Percentiles rank a stretch among this genome's conserved stretches.
Conservation (phyloP, 2,113 vertebrate genomes). For the Oreochromis spilurus region DNA sequence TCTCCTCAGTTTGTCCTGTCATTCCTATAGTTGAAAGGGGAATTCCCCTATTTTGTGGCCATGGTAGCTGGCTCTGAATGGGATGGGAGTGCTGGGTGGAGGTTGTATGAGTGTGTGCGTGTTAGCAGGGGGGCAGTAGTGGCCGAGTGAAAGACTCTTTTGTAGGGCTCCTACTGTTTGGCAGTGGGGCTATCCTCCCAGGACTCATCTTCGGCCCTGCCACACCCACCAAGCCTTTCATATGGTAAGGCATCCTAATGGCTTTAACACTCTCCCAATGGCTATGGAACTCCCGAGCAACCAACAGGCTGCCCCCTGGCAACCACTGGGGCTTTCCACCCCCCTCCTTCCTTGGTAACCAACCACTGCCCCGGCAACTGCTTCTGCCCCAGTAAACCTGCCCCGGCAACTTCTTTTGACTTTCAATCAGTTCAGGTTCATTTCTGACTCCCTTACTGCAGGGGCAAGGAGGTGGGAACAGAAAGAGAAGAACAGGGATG, state of each 20-base stretch:
- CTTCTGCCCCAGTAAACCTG: constrained; percentile 69
- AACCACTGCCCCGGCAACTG: constrained; percentile 64
- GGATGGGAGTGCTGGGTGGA: constrained; percentile 16
- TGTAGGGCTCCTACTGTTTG: constrained; percentile 79
- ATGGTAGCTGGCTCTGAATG: constrained; percentile 49
- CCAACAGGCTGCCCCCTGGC: constrained; percentile 25
- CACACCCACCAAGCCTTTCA: constrained; percentile 79
- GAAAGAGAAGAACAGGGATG: constrained; percentile 22
- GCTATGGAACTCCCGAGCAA: constrained; percentile 40
- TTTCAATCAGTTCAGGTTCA: constrained; percentile 71
- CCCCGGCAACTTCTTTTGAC: constrained; percentile 71
- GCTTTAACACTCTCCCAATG: constrained; percentile 70
- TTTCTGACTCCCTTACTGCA: constrained; percentile 47
- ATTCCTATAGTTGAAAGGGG: constrained; percentile 61
- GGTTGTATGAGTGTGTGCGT: neutral
- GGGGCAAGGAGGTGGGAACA: constrained; percentile 14
- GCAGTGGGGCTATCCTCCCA: constrained; percentile 77
- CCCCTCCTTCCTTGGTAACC: constrained; percentile 33
- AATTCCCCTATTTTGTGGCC: constrained; percentile 48
- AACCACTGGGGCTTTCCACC: constrained; percentile 7
- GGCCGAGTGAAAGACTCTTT: constrained; percentile 73
- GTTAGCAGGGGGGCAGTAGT: constrained; percentile 21
- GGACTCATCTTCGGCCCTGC: constrained; percentile 74
- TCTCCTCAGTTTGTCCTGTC: constrained; percentile 69
- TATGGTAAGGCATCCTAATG: constrained; percentile 82